Conservation (phyloP, 2,888 invertebrate genomes). For the Itoplectis maculator region DNA sequence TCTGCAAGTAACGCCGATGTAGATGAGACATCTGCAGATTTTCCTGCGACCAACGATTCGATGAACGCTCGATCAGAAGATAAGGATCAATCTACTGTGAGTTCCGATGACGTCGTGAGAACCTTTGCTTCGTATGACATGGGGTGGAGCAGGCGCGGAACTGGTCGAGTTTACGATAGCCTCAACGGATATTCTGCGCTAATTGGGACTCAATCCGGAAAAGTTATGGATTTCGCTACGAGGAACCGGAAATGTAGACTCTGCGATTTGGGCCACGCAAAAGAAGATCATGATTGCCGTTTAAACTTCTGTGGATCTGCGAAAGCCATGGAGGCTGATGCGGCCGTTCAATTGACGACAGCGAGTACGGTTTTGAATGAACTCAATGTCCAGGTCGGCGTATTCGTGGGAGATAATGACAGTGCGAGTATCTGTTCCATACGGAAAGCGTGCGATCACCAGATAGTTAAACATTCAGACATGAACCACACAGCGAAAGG, state of each 20-base stretch:
- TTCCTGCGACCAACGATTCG: too few species aligned
- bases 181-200: conserved; percentile 65
- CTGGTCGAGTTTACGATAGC: conserved; percentile 63
- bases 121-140: conserved; percentile 34
- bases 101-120: conserved; percentile 29
- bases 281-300: conserved; percentile 72
- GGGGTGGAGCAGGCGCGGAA: too few species aligned
- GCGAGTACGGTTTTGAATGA: conserved; percentile 69
- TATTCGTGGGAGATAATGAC: conserved; percentile 73
- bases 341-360: conserved; percentile 67
- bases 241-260: conserved; percentile 67
- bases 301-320: conserved; percentile 73
- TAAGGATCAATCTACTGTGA: neutral
- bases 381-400: conserved; percentile 63
- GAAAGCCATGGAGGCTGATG: conserved; percentile 74
- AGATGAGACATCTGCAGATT: too few species aligned
- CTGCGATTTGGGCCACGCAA: conserved; percentile 64
- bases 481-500: conserved; percentile 69
- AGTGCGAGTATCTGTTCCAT: conserved; percentile 70
- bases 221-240: conserved; percentile 70
- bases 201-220: conserved; percentile 66
- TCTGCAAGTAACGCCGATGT: neutral
- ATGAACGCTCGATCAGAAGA: too few species aligned
- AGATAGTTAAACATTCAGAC: conserved; percentile 66
- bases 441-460: conserved; percentile 22